Percentiles rank a stretch among this genome's conserved stretches.
phyloP scores from a whole-genome alignment of 2,888 invertebrate species.

The Spatulosminthurus flaviceps region DNA sequence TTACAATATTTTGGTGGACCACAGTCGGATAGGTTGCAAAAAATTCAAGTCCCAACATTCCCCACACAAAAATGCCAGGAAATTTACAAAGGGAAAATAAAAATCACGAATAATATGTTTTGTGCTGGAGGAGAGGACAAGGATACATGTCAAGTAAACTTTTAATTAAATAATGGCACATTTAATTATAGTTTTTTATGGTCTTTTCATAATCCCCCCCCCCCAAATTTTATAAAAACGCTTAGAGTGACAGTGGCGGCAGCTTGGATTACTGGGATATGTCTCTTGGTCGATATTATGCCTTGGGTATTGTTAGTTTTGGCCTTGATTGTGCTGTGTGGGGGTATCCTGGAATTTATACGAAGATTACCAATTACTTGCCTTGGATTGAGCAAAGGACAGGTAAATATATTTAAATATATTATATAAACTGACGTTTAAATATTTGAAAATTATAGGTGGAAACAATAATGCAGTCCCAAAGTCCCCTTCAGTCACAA shows the following conservation, averaged over 20 bases:
- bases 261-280: slow-evolving; percentile 35
- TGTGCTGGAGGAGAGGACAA: slow-evolving; percentile 11
- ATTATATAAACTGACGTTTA: no score
- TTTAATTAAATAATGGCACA: not conserved
- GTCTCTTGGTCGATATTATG: not conserved
- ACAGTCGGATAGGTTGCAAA: not conserved
- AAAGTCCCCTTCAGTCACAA: no score
- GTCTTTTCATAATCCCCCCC: not conserved
- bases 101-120: slow-evolving; percentile 33
- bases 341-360: slow-evolving; percentile 31
- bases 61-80: not conserved
- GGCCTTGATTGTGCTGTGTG: slow-evolving; percentile 35
- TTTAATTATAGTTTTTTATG: not conserved
- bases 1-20: slow-evolving; percentile 5
- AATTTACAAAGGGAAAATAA: not conserved
- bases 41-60: not conserved
- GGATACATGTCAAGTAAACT: slow-evolving; percentile 37
- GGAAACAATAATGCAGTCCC: no score
- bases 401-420: not conserved
- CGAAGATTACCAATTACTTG: slow-evolving; percentile 27
- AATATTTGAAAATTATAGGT: no score
- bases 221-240: not conserved
- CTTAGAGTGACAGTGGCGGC: slow-evolving; percentile 40
- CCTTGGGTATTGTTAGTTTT: slow-evolving; percentile 32
- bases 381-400: slow-evolving; percentile 45